Conservation (phyloP, 2,888 invertebrate genomes). For the Apotomis betuletana region DNA sequence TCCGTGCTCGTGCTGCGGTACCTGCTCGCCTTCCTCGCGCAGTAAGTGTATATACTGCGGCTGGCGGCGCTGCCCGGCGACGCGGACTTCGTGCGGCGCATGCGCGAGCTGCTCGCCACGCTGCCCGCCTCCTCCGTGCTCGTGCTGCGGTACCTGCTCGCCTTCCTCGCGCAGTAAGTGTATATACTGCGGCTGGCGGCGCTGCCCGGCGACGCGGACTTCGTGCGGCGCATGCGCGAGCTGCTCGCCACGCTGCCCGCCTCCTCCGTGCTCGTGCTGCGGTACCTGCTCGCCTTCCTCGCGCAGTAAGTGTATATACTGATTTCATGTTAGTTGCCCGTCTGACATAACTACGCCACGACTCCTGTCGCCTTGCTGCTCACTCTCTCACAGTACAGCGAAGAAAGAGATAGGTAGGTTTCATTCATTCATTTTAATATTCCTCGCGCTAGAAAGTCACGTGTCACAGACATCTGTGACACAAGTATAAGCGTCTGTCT, state of each 20-base stretch:
- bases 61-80: conserved; percentile 86
- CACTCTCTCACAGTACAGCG: no score
- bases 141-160: conserved; percentile 97
- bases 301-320: conserved; percentile 87
- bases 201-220: conserved; percentile 85
- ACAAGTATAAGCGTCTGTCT: no score
- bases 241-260: conserved; percentile 91
- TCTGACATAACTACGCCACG: not conserved
- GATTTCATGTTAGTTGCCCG: no score
- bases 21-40: conserved; percentile 97
- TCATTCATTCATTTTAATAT: no score
- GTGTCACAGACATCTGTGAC: no score
- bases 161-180: conserved; percentile 95
- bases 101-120: conserved; percentile 90
- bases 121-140: conserved; percentile 92
- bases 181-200: conserved; percentile 81
- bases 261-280: conserved; percentile 93
- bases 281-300: conserved; percentile 97
- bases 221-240: conserved; percentile 89
- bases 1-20: conserved; percentile 96
- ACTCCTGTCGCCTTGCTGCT: no score
- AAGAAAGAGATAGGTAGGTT: no score
- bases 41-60: conserved; percentile 83
- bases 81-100: conserved; percentile 87
- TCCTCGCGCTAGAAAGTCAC: conserved; percentile 70